These are phyloP conservation scores for Crossocerus cetratus DNA, from an alignment of 2,888 invertebrate genomes.

Conservation along the genomic window DNA sequence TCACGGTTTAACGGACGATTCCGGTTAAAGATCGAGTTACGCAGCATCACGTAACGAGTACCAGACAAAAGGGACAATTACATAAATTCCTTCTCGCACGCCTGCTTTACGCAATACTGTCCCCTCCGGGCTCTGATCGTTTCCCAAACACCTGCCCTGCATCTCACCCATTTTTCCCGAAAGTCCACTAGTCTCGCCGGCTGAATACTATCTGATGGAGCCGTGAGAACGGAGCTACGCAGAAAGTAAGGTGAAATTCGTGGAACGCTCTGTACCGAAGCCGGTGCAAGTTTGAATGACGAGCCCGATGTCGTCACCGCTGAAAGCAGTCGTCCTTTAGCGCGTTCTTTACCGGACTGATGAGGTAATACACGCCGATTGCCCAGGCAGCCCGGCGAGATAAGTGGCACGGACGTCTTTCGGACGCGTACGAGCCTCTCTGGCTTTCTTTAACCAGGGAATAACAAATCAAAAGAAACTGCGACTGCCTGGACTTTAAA, in stretches of 20 bases:
- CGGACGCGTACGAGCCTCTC: too few relatives aligned
- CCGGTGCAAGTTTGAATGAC: slow-evolving; percentile 19
- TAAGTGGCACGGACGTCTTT: too few relatives aligned
- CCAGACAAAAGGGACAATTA: slow-evolving; percentile 37
- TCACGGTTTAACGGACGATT: slow-evolving; percentile 39
- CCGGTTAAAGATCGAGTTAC: slow-evolving; percentile 35
- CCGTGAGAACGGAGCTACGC: not conserved
- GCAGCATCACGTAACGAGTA: slow-evolving; percentile 8
- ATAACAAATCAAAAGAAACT: too few relatives aligned
- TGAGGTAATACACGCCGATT: slow-evolving; percentile 58
- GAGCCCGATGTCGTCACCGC: slow-evolving; percentile 62
- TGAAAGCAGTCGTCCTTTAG: slow-evolving; percentile 62
- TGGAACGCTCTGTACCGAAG: not conserved
- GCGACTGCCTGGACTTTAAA: too few relatives aligned
- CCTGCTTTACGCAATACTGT: slow-evolving; percentile 3
- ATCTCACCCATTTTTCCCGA: not conserved
- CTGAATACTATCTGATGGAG: too few relatives aligned
- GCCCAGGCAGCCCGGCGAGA: slow-evolving; percentile 15
- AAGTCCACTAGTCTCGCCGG: too few relatives aligned
- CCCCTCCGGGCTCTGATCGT: not conserved
- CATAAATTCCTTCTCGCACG: slow-evolving; percentile 8
- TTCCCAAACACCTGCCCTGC: not conserved
- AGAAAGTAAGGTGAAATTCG: slow-evolving; percentile 14
- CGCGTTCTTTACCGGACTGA: slow-evolving; percentile 38
- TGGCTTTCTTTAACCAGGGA: too few relatives aligned